phyloP scores from a whole-genome alignment of 2,888 invertebrate species.

The Brachynemurus nebulosus region DNA sequence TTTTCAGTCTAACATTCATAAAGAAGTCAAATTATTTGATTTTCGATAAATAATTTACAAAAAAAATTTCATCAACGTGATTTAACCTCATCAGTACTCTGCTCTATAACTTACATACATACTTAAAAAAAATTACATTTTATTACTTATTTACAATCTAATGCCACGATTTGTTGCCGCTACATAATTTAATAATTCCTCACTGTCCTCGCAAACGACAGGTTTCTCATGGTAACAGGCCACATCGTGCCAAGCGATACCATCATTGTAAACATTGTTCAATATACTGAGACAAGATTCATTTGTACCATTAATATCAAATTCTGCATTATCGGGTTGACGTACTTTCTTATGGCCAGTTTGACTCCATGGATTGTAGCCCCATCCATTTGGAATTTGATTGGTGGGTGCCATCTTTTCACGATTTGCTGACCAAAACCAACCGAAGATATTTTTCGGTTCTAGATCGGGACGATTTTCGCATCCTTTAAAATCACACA shows the following conservation, averaged over 20 bases:
- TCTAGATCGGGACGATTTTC: slow-evolving; percentile 74
- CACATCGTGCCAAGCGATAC: slow-evolving; percentile 88
- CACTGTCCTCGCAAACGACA: slow-evolving; percentile 80
- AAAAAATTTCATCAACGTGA: no score
- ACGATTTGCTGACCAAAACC: slow-evolving; percentile 88
- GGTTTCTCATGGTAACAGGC: slow-evolving; percentile 90
- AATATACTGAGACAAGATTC: slow-evolving; percentile 78
- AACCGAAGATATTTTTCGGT: slow-evolving; percentile 72
- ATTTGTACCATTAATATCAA: slow-evolving; percentile 74
- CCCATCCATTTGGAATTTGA: slow-evolving; percentile 54
- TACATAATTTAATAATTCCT: slow-evolving; percentile 74
- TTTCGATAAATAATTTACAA: no score
- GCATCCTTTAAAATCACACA: slow-evolving; percentile 89
- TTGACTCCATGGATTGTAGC: slow-evolving; percentile 81
- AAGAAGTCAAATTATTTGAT: no score
- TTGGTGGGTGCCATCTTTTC: slow-evolving; percentile 77
- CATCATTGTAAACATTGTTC: slow-evolving; percentile 88
- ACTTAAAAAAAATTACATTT: slow-evolving; percentile 5
- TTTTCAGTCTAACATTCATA: no score
- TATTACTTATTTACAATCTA: slow-evolving; percentile 46
- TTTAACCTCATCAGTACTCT: no score
- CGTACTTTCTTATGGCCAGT: slow-evolving; percentile 80
- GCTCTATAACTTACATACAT: background rate
- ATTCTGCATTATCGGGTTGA: slow-evolving; percentile 85
- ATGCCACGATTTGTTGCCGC: slow-evolving; percentile 72